Percentiles rank a stretch among this genome's conserved stretches.
phyloP scores from a whole-genome alignment of 1,140 invertebrate genomes.

The Achatina immaculata region DNA sequence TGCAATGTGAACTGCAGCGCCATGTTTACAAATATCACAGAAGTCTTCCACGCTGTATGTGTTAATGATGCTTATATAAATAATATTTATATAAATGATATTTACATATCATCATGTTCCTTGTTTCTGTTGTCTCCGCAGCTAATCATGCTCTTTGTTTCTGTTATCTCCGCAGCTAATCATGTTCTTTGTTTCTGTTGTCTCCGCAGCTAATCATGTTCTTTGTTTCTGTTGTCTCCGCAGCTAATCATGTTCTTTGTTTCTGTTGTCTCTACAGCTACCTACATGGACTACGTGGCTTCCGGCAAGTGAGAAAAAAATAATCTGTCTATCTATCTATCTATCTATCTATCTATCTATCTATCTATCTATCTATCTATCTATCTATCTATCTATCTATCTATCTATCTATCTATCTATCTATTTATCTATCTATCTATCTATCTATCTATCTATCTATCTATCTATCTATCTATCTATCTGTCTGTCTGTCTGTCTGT shows the following conservation, averaged over 20 bases:
- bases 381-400: not conserved
- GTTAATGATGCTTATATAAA: not conserved
- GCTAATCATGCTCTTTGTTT: not conserved
- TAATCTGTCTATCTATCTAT: slow-evolving; percentile 7
- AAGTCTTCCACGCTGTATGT: not conserved
- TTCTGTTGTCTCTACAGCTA: slow-evolving; percentile 55
- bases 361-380: not conserved
- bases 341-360: not conserved
- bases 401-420: no score
- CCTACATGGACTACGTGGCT: slow-evolving; percentile 66
- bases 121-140: not conserved
- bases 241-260: not conserved
- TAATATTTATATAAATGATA: not conserved
- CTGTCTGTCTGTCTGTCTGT: no score
- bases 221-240: not conserved
- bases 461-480: no score
- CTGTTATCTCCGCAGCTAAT: no score
- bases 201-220: not conserved
- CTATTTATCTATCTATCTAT: no score
- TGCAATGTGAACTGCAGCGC: not conserved
- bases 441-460: not conserved
- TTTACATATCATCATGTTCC: not conserved
- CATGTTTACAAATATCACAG: not conserved
- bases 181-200: not conserved
- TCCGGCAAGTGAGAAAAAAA: slow-evolving; percentile 58